A percentile compares a stretch with the other conserved stretches of the same genome.
phyloP scores from a whole-genome alignment of 2,113 vertebrate genomes.

The Zeus faber region DNA sequence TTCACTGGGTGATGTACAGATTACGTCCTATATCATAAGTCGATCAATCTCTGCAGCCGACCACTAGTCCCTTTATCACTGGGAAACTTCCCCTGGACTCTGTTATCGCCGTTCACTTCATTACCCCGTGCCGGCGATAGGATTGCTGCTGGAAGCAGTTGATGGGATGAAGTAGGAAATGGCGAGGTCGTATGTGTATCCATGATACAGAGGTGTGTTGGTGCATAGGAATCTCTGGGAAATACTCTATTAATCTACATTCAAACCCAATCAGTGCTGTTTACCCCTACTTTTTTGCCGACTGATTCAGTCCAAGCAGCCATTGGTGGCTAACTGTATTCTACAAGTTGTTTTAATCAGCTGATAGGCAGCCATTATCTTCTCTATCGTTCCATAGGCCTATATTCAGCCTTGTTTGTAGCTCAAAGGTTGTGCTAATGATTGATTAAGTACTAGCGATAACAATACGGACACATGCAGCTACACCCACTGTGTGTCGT shows the following conservation, averaged over 20 bases:
- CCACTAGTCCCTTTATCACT: slow-evolving; percentile 23
- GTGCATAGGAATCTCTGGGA: slow-evolving; percentile 10
- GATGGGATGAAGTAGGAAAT: slow-evolving; percentile 36
- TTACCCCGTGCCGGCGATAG: slow-evolving; percentile 39
- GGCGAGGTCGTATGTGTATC: slow-evolving; percentile 3
- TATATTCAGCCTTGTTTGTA: slow-evolving; percentile 18
- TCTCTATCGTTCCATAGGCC: slow-evolving; percentile 1
- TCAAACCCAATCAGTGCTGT: slow-evolving; percentile 19
- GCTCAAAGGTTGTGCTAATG: slow-evolving; percentile 32
- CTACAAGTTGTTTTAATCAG: slow-evolving; percentile 36
- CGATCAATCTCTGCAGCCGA: no score
- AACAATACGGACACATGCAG: slow-evolving; percentile 15
- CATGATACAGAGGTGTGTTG: slow-evolving; percentile 5
- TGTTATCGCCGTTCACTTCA: slow-evolving; percentile 39
- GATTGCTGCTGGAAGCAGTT: slow-evolving; percentile 39
- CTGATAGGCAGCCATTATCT: slow-evolving; percentile 12
- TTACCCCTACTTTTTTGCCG: slow-evolving; percentile 24
- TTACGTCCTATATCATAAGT: slow-evolving; percentile 39
- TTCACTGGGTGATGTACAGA: slow-evolving; percentile 34
- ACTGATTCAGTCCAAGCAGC: slow-evolving; percentile 12
- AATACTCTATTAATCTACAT: slow-evolving; percentile 19
- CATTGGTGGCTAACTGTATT: slow-evolving; percentile 5
- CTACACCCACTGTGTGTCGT: not conserved
- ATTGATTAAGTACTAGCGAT: slow-evolving; percentile 38
- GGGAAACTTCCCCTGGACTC: no score